phyloP scores from a whole-genome alignment of 2,888 invertebrate genomes.

The Ormyrus labotus region DNA sequence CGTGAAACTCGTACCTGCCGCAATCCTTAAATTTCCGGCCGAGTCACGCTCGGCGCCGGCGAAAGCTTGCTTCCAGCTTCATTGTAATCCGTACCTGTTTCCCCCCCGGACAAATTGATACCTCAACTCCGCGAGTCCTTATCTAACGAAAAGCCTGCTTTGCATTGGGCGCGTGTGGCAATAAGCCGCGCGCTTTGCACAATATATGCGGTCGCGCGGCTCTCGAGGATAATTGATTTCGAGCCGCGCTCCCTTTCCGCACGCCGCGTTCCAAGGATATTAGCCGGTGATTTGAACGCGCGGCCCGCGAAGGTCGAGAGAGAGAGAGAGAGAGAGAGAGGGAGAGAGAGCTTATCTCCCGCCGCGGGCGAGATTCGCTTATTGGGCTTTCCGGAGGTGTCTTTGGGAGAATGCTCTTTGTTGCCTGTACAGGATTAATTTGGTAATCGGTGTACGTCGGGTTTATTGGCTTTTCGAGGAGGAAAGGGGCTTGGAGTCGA shows the following conservation, averaged over 20 bases:
- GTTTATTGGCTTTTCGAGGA: too few relatives aligned
- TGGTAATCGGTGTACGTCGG: too few relatives aligned
- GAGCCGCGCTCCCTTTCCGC: slow-evolving; percentile 56
- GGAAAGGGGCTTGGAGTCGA: too few relatives aligned
- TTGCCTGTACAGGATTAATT: too few relatives aligned
- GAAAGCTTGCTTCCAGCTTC: too few relatives aligned
- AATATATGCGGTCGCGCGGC: not conserved
- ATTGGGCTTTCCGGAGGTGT: too few relatives aligned
- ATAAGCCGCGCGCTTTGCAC: slow-evolving; percentile 8
- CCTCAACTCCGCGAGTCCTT: not conserved
- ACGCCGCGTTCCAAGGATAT: slow-evolving; percentile 58
- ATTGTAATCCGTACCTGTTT: too few relatives aligned
- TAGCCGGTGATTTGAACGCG: slow-evolving; percentile 57
- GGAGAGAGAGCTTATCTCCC: not conserved
- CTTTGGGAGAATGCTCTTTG: too few relatives aligned
- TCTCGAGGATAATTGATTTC: slow-evolving; percentile 54
- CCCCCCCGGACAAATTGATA: slow-evolving; percentile 30
- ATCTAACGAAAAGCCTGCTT: not conserved
- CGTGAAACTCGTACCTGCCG: too few relatives aligned
- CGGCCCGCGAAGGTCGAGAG: slow-evolving; percentile 30
- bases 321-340: not conserved
- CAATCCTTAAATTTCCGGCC: too few relatives aligned
- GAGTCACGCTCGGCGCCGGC: too few relatives aligned
- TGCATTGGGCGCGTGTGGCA: not conserved
- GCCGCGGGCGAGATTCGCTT: too few relatives aligned